Evolutionary conservation across 2,888 invertebrate genomes (phyloP), one percentile per base, ranked within the genome.

Genomic region (Megastigmus dorsalis): DNA sequence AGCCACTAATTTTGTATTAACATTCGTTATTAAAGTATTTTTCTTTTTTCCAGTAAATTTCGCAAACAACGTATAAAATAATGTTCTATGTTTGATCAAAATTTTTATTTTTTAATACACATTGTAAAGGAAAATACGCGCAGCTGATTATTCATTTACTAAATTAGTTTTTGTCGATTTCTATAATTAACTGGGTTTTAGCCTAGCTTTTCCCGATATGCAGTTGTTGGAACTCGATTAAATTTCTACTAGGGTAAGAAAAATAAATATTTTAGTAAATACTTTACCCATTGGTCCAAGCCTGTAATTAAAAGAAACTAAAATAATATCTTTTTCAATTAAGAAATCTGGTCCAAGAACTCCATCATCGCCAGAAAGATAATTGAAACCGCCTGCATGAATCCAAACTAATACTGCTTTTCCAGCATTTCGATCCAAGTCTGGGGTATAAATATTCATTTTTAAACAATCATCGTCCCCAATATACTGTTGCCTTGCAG

Each of bases 361-460:
- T 36, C 74, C 74, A 45, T 82, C 81, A 62, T 82, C 78, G 1
- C 80, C 84, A 18, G 82, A 74, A 3, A 84, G 84, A 9, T n/a
- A 4, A 41, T 83, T 83, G 50, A 80, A 86, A 2, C 77, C 80
- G 50, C 86, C 86, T 33, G 79, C 75, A 41, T 84, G 81, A 10
- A 86, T 63, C 80, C 81, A 86, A 3, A 86, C 82, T 80, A 86
- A 80, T 1, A 85, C 85, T 3, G 86, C 81, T 66, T 81, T 85
- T 30, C 78, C 72, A 33, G 84, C 84, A 5, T 84, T 79, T 57
- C 79, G 77, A 54, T 84, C 78, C 18, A 84, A 41, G n/a, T 79
- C 78, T 0, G 86, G 83, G 0, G 85, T 84, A 66, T 86, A 85
- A 43, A 86, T 82, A 48, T 86, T 86, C 0, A 86, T 66, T 57